Conservation (phyloP, 2,797 vertebrate species). For the Aulostomus chinensis region DNA sequence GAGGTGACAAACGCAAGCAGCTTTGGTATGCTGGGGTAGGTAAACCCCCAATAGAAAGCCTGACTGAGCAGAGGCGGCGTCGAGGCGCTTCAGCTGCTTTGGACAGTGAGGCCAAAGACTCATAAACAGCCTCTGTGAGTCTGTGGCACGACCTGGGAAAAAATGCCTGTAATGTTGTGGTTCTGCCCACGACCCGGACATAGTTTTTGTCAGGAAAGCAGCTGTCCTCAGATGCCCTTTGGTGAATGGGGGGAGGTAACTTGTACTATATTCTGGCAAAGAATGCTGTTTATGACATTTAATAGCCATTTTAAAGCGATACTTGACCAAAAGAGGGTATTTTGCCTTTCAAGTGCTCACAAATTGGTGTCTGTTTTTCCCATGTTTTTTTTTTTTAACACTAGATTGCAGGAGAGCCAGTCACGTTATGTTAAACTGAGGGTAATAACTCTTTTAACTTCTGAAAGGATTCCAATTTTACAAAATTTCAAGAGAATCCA, state of each 20-base stretch:
- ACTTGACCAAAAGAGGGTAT: no score
- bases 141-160: conserved; percentile 34
- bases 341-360: no score
- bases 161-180: conserved; percentile 63
- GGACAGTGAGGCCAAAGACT: conserved; percentile 17
- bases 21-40: neutral
- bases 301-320: neutral
- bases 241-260: neutral
- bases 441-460: no score
- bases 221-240: conserved; percentile 25
- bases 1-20: no score
- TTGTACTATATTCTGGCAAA: no score
- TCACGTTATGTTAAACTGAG: no score
- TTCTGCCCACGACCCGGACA: conserved; percentile 40
- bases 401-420: no score
- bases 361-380: no score
- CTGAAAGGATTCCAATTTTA: no score
- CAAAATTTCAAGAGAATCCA: no score
- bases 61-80: conserved; percentile 14
- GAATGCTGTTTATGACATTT: neutral
- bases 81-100: conserved; percentile 7
- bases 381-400: no score
- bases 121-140: conserved; percentile 47
- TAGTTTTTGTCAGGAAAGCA: conserved; percentile 2
- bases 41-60: neutral